Conservation (phyloP, 2,888 invertebrate genomes). For the Odontocerum albicorne region DNA sequence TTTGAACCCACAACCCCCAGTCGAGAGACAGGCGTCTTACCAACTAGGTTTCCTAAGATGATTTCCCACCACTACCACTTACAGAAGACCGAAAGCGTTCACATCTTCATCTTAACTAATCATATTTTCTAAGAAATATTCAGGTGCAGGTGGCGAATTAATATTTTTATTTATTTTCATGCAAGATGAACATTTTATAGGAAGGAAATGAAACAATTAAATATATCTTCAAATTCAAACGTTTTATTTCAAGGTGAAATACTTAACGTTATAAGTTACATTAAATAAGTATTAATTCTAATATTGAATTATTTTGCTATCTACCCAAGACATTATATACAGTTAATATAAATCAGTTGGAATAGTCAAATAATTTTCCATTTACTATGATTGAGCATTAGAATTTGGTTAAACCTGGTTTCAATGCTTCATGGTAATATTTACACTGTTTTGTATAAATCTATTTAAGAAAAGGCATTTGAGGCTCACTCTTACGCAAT, state of each 20-base stretch:
- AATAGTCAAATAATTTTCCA: slow-evolving; percentile 16
- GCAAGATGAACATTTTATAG: no score
- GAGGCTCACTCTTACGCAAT: slow-evolving; percentile 10
- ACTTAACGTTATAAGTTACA: slow-evolving; percentile 36
- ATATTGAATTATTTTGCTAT: slow-evolving; percentile 37
- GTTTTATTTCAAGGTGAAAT: slow-evolving; percentile 34
- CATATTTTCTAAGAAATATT: no score
- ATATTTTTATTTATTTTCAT: no score
- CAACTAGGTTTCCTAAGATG: no score
- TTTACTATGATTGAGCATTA: slow-evolving; percentile 20
- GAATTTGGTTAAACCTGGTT: slow-evolving; percentile 14
- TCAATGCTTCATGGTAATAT: slow-evolving; percentile 20
- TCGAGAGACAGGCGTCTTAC: no score
- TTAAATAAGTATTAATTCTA: slow-evolving; percentile 36
- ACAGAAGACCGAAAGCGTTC: no score
- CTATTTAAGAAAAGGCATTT: slow-evolving; percentile 20
- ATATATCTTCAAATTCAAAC: slow-evolving; percentile 29
- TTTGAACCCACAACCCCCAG: no score
- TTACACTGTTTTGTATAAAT: slow-evolving; percentile 14
- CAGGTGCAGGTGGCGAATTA: no score
- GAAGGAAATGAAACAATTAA: no score
- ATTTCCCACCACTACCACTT: no score
- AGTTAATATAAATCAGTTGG: slow-evolving; percentile 19
- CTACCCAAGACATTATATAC: slow-evolving; percentile 29
- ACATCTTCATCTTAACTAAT: no score